These are phyloP conservation scores for Bambusicola thoracicus DNA, from an alignment of 2,113 vertebrate genomes.

Conservation along the genomic window DNA sequence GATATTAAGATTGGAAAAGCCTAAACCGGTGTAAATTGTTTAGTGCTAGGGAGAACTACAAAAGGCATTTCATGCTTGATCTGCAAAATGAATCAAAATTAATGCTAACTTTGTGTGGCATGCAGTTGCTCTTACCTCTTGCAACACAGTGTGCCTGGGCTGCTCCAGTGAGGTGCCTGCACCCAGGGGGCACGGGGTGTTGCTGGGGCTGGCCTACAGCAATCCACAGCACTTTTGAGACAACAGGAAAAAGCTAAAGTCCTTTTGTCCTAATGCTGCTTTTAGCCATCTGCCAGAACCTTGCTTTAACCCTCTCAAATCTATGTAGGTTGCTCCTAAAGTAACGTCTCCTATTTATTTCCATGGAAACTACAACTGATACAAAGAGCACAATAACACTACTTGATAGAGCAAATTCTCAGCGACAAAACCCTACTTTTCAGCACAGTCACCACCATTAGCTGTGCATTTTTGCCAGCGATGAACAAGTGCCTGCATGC, in stretches of 20 bases:
- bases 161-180: constrained; percentile 18
- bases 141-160: not conserved
- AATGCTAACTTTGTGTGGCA: constrained; percentile 16
- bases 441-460: too few relatives aligned
- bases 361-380: not conserved
- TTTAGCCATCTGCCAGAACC: not conserved
- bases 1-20: constrained; percentile 48
- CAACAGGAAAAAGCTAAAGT: not conserved
- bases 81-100: constrained; percentile 67
- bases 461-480: too few relatives aligned
- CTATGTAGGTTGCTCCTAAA: not conserved
- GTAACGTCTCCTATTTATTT: not conserved
- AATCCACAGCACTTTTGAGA: constrained; percentile 16
- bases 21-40: constrained; percentile 41
- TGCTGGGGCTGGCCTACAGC: not conserved
- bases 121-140: constrained; percentile 32
- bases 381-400: too few relatives aligned
- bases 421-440: too few relatives aligned
- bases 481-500: too few relatives aligned
- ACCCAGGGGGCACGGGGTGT: not conserved
- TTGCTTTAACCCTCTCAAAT: not conserved
- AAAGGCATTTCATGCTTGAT: constrained; percentile 61
- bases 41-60: constrained; percentile 18
- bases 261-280: not conserved
- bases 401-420: too few relatives aligned